phyloP scores from a whole-genome alignment of 1,140 invertebrate genomes.

The Drosophila pseudoananassae region DNA sequence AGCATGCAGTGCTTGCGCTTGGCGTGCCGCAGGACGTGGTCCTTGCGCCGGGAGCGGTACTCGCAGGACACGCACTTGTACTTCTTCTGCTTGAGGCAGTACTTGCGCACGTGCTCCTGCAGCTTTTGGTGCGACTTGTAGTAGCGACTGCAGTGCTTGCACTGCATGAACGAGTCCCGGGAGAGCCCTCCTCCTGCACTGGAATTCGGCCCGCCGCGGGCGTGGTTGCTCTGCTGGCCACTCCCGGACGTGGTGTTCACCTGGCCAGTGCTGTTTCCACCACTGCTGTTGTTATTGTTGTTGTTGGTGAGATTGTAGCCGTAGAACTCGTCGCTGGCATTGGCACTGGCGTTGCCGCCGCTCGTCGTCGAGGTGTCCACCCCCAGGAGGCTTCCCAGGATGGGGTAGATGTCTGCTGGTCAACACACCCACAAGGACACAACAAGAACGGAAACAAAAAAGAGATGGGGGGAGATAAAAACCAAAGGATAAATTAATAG shows the following conservation, averaged over 20 bases:
- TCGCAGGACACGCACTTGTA: constrained; percentile 82
- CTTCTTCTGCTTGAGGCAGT: constrained; percentile 81
- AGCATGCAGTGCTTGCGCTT: constrained; percentile 79
- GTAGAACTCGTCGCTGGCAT: constrained; percentile 64
- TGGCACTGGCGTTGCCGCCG: constrained; percentile 27
- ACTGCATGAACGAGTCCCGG: constrained; percentile 76
- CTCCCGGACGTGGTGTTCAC: constrained; percentile 22
- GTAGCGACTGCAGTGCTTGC: constrained; percentile 79
- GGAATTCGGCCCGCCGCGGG: constrained; percentile 3
- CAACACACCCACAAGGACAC: constrained; percentile 57
- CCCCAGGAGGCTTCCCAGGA: constrained; percentile 79
- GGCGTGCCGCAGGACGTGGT: constrained; percentile 77
- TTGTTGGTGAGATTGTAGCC: constrained; percentile 68
- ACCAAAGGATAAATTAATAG: constrained; percentile 54
- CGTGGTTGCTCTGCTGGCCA: constrained; percentile 12
- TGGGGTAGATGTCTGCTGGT: constrained; percentile 80
- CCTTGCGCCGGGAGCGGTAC: constrained; percentile 79
- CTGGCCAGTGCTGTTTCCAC: constrained; percentile 14
- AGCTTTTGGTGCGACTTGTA: constrained; percentile 76
- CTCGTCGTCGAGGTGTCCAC: constrained; percentile 68
- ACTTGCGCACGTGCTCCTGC: constrained; percentile 82
- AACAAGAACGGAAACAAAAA: constrained; percentile 40
- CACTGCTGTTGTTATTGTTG: constrained; percentile 20
- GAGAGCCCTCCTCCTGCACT: constrained; percentile 16
- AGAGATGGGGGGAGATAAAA: constrained; percentile 51